A percentile compares a stretch with the other conserved stretches of the same genome.
Conservation (phyloP, 2,797 vertebrate genomes). For the Phrynocephalus vlangalii region DNA sequence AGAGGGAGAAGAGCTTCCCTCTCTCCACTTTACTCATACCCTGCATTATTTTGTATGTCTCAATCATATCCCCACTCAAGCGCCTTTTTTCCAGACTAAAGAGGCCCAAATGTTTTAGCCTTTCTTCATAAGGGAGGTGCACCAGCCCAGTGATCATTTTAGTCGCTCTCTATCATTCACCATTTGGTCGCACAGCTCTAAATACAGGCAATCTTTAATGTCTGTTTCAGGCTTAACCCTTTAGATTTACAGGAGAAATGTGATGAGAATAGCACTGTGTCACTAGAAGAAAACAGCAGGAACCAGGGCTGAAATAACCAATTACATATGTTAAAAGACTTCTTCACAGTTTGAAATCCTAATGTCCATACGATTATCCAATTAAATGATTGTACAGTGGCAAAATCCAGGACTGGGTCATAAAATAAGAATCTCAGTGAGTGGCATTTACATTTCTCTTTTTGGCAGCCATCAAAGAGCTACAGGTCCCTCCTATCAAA, state of each 20-base stretch:
- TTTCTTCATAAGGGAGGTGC: too few relatives aligned
- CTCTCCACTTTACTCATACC: too few relatives aligned
- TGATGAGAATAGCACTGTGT: neutral
- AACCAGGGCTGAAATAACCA: neutral
- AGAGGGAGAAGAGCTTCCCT: too few relatives aligned
- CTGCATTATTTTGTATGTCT: too few relatives aligned
- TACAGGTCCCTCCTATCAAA: neutral
- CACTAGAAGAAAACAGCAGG: neutral
- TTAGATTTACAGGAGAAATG: slow-evolving; percentile 10
- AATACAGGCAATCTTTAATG: too few relatives aligned
- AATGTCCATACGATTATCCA: slow-evolving; percentile 5
- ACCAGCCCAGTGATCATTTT: too few relatives aligned
- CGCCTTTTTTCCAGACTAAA: too few relatives aligned
- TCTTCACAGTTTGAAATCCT: slow-evolving; percentile 12
- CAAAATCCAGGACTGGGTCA: neutral
- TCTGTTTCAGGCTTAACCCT: too few relatives aligned
- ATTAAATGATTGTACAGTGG: neutral
- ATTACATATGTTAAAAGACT: neutral
- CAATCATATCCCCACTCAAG: too few relatives aligned
- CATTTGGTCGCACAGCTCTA: too few relatives aligned
- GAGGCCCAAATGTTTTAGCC: too few relatives aligned
- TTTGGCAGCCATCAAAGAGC: neutral
- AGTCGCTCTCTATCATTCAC: too few relatives aligned
- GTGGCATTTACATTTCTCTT: neutral
- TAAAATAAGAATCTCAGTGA: neutral